Base-by-base conservation (phyloP, 2,888 invertebrate species). In the Plutella xylostella region DNA sequence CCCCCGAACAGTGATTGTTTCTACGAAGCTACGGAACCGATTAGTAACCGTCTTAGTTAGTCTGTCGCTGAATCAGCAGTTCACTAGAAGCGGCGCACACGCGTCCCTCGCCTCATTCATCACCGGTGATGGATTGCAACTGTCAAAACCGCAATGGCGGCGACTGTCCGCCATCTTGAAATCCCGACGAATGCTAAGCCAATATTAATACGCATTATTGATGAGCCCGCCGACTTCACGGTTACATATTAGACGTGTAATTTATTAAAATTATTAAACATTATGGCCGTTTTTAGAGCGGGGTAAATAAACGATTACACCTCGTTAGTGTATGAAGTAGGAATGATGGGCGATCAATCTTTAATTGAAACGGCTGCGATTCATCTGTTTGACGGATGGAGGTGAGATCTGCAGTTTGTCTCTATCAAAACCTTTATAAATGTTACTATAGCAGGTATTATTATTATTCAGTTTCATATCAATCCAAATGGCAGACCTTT, bases 41-140 rank as follows among this genome's bases (percentile, higher is more conserved):
- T n/a, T n/a, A n/a, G n/a, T n/a, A n/a, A n/a, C n/a, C n/a, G n/a
- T n/a, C n/a, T n/a, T n/a, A n/a, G n/a, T n/a, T n/a, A n/a, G n/a
- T n/a, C n/a, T n/a, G n/a, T n/a, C n/a, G n/a, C n/a, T n/a, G 34
- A 34, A 34, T 34, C 34, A 34, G 34, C 14, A 15, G 34, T 15
- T 34, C 34, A 34, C 17, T 28, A n/a, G 56, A 46, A 48, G 46
- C 50, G 54, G 49, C 45, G 46, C 49, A 47, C 50, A 50, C 52
- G 51, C 55, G 48, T 53, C 59, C 15, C 34, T 63, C 63, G 76
- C 69, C 72, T 68, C 78, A 75, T 82, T 72, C 78, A 82, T 83
- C 80, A 79, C 66, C 49, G 48, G 66, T 79, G 82, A 83, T 83
- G 78, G 80, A 83, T 82, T 79, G 80, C 80, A 75, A 77, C 79